phyloP scores from a whole-genome alignment of 2,113 vertebrate species.

The Menidia beryllina region DNA sequence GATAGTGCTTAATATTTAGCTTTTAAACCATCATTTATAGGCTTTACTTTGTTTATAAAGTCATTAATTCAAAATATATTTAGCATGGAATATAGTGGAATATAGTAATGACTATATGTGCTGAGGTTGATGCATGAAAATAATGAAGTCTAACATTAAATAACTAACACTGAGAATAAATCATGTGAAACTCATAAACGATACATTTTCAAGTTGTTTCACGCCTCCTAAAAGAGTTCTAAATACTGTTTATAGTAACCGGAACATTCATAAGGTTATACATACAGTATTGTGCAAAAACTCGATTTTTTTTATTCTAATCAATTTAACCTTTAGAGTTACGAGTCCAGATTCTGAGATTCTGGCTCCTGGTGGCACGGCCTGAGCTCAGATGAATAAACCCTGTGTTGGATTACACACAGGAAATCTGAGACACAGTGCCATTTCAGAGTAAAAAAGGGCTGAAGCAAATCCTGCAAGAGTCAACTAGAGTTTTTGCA shows the following conservation, averaged over 20 bases:
- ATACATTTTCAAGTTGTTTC: not conserved
- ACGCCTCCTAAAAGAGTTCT: slow-evolving; percentile 9
- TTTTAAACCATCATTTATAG: not conserved
- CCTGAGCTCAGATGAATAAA: too few species aligned
- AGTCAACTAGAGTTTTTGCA: not conserved
- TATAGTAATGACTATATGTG: not conserved
- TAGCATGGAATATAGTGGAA: too few species aligned
- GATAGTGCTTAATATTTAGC: not conserved
- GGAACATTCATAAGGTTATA: slow-evolving; percentile 9
- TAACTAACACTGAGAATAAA: not conserved
- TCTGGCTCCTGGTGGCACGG: not conserved
- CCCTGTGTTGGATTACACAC: too few species aligned
- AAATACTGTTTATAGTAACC: not conserved
- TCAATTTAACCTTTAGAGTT: too few species aligned
- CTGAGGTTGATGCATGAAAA: not conserved
- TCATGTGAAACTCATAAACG: not conserved
- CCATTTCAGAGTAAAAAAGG: not conserved
- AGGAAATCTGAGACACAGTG: too few species aligned
- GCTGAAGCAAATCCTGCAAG: too few species aligned
- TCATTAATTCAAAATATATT: not conserved
- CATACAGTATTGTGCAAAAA: not conserved
- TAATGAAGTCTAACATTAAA: not conserved
- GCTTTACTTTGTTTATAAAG: not conserved
- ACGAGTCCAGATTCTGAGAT: too few species aligned
- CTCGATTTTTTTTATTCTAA: not conserved